phyloP scores from a whole-genome alignment of 2,113 vertebrate genomes.

The Dolichallabes microphthalmus region DNA sequence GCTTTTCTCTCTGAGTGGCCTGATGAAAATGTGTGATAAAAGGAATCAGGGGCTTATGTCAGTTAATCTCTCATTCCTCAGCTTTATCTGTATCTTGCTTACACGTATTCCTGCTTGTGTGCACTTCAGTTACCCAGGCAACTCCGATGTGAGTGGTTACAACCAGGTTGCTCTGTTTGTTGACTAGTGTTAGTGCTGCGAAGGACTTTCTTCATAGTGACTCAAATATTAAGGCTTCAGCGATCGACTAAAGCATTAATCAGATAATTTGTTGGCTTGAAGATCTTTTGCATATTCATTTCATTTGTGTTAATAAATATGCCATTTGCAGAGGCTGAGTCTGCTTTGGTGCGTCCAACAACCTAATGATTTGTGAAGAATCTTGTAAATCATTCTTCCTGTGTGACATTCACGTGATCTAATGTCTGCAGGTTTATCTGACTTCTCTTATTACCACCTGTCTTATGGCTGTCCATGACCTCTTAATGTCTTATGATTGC shows the following conservation, averaged over 20 bases:
- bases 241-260: constrained; percentile 53
- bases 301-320: constrained; percentile 58
- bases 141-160: background rate
- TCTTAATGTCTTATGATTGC: background rate
- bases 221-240: constrained; percentile 15
- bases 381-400: background rate
- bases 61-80: constrained; percentile 42
- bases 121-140: constrained; percentile 14
- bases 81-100: constrained; percentile 22
- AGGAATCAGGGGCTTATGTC: constrained; percentile 14
- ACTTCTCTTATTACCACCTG: constrained; percentile 19
- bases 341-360: constrained; percentile 38
- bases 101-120: constrained; percentile 13
- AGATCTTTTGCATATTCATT: constrained; percentile 63
- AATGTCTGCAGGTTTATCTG: background rate
- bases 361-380: background rate
- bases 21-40: constrained; percentile 39
- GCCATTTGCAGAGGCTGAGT: constrained; percentile 65
- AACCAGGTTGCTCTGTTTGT: background rate
- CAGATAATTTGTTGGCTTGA: constrained; percentile 64
- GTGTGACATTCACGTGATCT: background rate
- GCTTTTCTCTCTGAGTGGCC: constrained; percentile 12
- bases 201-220: constrained; percentile 3
- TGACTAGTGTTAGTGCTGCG: background rate
- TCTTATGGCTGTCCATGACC: background rate